Base-by-base conservation (phyloP, 2,113 vertebrate species). In the Gasterosteus nipponicus region DNA sequence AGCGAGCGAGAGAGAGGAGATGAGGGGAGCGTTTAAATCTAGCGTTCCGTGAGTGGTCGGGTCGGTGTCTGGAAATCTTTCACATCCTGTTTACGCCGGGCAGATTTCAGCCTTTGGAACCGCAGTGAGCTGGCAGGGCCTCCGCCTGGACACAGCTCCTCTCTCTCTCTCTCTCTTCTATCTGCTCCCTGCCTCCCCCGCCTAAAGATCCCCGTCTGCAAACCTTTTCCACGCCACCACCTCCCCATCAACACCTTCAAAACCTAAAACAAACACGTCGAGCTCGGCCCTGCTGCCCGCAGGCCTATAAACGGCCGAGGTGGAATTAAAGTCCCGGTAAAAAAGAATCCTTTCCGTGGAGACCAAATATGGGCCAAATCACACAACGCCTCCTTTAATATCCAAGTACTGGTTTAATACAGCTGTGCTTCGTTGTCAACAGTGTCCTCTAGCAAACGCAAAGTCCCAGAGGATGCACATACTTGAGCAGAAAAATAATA, bases 81-180 rank as follows among this genome's bases (percentile, higher is more conserved):
- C 89, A 92, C 93, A 95, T 95, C 94, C 94, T 95, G 94, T 95
- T 95, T 95, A 94, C 93, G 90, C 83, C 93, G 73, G 85, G 83
- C 91, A 89, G 84, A 90, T 92, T 93, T 90, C 87, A 89, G 92
- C 85, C 84, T 64, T 64, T 22, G 76, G 82, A 93, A 93, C 94
- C 94, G 75, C 94, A 94, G 70, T 73, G 86, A 84, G 85, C 90
- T 93, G 93, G 92, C 87, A 81, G 63, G 72, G 81, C 85, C 88
- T 70, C 75, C 19, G 86, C 90, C 81, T 85, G 87, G 77, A 92
- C 87, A 91, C 90, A 86, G 85, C 82, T 87, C 75, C 78, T 86
- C 82, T 86, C 80, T 86, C 82, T 86, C 80, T 87, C 66, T 77
- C 44, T 70, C 35, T 38, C 35, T 38, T 79, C 86, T 81, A 68